Evolutionary conservation across 2,888 invertebrate species (phyloP).

Genomic region (Pelosia muscerda): DNA sequence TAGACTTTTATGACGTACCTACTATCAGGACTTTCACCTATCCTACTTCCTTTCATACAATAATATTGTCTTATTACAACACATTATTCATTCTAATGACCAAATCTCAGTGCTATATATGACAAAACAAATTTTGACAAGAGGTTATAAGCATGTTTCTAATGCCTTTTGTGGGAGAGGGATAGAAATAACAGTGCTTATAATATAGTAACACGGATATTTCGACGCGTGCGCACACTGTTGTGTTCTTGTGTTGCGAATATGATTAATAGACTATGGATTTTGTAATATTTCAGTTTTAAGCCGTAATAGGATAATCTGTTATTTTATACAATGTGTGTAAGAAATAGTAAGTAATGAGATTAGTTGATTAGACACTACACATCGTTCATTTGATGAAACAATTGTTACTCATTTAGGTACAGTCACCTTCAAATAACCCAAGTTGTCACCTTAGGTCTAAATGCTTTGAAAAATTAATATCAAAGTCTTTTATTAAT

Average conservation of each 20-base stretch:
- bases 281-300: constrained; percentile 14
- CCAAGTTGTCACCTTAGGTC: neutral
- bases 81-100: constrained; percentile 24
- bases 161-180: constrained; percentile 21
- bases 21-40: neutral
- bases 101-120: constrained; percentile 24
- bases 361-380: neutral
- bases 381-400: neutral
- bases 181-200: constrained; percentile 6
- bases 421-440: neutral
- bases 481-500: no score
- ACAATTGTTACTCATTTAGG: neutral
- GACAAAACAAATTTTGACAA: constrained; percentile 30
- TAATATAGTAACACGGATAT: constrained; percentile 15
- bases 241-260: neutral
- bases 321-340: neutral
- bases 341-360: neutral
- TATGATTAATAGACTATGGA: constrained; percentile 11
- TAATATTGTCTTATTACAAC: constrained; percentile 11
- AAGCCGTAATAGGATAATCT: constrained; percentile 2
- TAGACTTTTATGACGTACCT: neutral
- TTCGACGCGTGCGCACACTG: constrained; percentile 9
- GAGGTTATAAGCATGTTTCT: constrained; percentile 18
- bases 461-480: no score
- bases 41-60: constrained; percentile 10